Base-by-base conservation (phyloP, 2,888 invertebrate genomes). In the Suillia variegata region DNA sequence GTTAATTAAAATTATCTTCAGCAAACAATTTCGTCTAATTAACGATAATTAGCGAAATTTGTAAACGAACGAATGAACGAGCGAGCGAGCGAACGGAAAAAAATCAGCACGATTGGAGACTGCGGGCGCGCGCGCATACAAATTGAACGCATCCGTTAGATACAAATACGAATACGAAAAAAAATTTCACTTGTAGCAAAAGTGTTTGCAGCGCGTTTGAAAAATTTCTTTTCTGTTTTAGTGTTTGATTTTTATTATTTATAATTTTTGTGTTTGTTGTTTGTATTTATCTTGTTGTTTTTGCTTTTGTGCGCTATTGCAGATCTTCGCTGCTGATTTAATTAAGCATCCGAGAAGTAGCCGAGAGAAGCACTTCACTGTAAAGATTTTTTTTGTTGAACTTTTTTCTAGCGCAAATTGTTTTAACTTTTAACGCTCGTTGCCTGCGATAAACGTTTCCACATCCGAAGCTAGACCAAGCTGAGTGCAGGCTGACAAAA, bases 111-210 rank as follows among this genome's bases (percentile, higher is more conserved):
- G n/a, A n/a, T n/a, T n/a, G n/a, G n/a, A n/a, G n/a, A n/a, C n/a
- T n/a, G n/a, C n/a, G n/a, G n/a, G n/a, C n/a, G n/a, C n/a, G n/a
- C n/a, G n/a, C n/a, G n/a, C n/a, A n/a, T n/a, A n/a, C n/a, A n/a
- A n/a, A n/a, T n/a, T n/a, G n/a, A n/a, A n/a, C n/a, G n/a, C n/a
- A n/a, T n/a, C n/a, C n/a, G n/a, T n/a, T n/a, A n/a, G n/a, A n/a
- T n/a, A n/a, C n/a, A n/a, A n/a, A n/a, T n/a, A n/a, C n/a, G 21
- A 18, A 12, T 3, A 5, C 47, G 15, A 31, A 18, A 18, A 51
- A 59, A 66, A 69, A 70, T 70, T 69, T 70, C 70, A 70, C 70
- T 70, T 61, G 61, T 69, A 67, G 50, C 33, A n/a, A n/a, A n/a
- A n/a, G n/a, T n/a, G n/a, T n/a, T n/a, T n/a, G n/a, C n/a, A n/a